These are phyloP conservation scores for Monochamus alternatus DNA, from an alignment of 2,888 invertebrate genomes.

Conservation along the genomic window DNA sequence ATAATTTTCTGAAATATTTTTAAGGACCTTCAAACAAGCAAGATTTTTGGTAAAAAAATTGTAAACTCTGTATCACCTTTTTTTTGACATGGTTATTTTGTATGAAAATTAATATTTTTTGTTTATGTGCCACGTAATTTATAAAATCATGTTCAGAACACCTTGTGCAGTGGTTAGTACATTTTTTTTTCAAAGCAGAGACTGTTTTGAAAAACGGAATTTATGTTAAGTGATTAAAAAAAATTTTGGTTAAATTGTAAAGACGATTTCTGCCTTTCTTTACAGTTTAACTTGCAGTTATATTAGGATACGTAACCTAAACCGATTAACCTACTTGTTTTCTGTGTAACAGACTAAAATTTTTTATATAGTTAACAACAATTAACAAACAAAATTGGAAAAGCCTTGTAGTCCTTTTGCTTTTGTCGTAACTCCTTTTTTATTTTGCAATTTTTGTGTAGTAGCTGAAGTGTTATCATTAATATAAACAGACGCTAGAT, in stretches of 20 bases:
- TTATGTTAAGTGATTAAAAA: not conserved
- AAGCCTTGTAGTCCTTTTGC: constrained; percentile 38
- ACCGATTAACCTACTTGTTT: constrained; percentile 24
- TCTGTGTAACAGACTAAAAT: constrained; percentile 30
- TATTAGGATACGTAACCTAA: not conserved
- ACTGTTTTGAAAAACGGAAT: not conserved
- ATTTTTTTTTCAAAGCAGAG: not conserved
- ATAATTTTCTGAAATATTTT: too few relatives aligned
- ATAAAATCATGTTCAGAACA: not conserved
- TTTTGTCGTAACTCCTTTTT: constrained; percentile 38
- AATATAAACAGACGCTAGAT: constrained; percentile 44
- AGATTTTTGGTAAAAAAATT: too few relatives aligned
- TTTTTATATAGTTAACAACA: constrained; percentile 29
- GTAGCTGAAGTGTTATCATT: constrained; percentile 40
- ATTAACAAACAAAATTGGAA: constrained; percentile 30
- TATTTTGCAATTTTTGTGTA: constrained; percentile 40
- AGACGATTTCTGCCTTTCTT: not conserved
- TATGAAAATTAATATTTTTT: too few relatives aligned
- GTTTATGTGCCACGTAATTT: too few relatives aligned
- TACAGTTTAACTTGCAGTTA: constrained; percentile 12
- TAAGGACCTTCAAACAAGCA: too few relatives aligned
- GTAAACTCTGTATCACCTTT: too few relatives aligned
- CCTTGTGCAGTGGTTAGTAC: constrained; percentile 6
- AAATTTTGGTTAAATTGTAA: not conserved
- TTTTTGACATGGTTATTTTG: too few relatives aligned